Base-by-base conservation (phyloP, 2,888 invertebrate genomes). In the Phytoseiulus persimilis region DNA sequence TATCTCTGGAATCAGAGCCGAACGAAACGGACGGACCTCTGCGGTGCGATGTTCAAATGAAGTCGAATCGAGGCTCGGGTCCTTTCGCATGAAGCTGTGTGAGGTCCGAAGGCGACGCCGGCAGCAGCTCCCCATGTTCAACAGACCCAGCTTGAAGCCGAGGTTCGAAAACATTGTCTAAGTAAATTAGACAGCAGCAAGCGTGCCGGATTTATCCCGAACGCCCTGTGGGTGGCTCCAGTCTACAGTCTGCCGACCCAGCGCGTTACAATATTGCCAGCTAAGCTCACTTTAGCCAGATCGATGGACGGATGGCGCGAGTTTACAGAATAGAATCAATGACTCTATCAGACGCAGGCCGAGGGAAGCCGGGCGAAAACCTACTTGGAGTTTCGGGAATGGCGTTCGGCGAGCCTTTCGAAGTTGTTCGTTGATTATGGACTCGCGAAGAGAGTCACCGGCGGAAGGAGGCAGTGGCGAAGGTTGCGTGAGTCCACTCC, bases 31-130 rank as follows among this genome's bases (percentile, higher is more conserved):
- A 3, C 65, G 65, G 65, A 65, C 65, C 65, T 65, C 65, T 65
- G 65, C 65, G 65, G 65, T 65, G 65, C 65, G 65, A 65, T 65
- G 65, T 65, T 65, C 65, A 65, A 65, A 65, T 65, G 65, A 65
- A 65, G 65, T 65, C 65, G 65, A 65, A 65, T 65, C 39, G 9
- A 39, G 39, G 39, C 39, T 39, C 65, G 65, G 65, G 23, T 65
- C 65, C 65, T 14, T 65, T 65, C 65, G 65, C 65, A 28, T 14
- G 65, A 65, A 65, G 65, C 65, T 23, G 65, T 65, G 65, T 65
- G 65, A 65, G 65, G 65, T 65, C 65, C 65, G 65, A 14, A 65
- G 65, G 65, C 65, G 65, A 18, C 18, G 18, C 11, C 65, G 65
- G 65, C 65, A 65, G 65, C 65, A 28, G 14, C 65, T 65, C 65